Evolutionary conservation across 2,113 vertebrate species (phyloP), one percentile per base, ranked within the genome.

Genomic region (Capricornis sumatraensis): DNA sequence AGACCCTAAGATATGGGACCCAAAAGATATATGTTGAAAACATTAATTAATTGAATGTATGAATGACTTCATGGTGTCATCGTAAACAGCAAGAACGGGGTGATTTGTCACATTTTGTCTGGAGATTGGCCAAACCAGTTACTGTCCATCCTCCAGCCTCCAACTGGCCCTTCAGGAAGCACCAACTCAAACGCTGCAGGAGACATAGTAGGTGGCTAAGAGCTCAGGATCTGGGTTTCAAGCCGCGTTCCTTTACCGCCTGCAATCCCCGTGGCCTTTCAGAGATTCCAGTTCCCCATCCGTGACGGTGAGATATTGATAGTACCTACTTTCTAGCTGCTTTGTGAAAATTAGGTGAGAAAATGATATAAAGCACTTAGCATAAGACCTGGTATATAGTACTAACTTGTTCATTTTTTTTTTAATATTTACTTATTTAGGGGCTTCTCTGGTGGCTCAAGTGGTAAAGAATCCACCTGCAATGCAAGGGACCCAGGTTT

Each of bases 171-270:
- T 78, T 53, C 28, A 43, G 43, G 43, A 50, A 79, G 11, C 40
- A 30, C 19, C 28, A 67, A 2, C 36, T 36, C 30, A 9, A 4
- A 25, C 2, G 30, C 36, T 21, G 0, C 2, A 45, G 83, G 50
- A 16, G 62, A 11, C 4, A 0, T 1, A 55, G 12, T 27, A 5
- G 14, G 6, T 16, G 40, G 21, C 36, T 28, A 30, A 36, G 36
- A 25, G 19, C 50, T 50, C 21, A 40, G 47, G 21, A 25, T 71
- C 60, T 91, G 52, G 1, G 5, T 28, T 60, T n/a, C 62, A 55
- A 19, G 15, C 25, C 40, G 33, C 19, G 0, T 30, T 91, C 57
- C 36, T 90, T 58, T 79, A 4, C 47, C 3, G 25, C 7, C 6
- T 43, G 7, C 16, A 27, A 7, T 53, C 60, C 12, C 47, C n/a